phyloP scores from a whole-genome alignment of 2,888 invertebrate genomes.

The Hypsopygia costalis region DNA sequence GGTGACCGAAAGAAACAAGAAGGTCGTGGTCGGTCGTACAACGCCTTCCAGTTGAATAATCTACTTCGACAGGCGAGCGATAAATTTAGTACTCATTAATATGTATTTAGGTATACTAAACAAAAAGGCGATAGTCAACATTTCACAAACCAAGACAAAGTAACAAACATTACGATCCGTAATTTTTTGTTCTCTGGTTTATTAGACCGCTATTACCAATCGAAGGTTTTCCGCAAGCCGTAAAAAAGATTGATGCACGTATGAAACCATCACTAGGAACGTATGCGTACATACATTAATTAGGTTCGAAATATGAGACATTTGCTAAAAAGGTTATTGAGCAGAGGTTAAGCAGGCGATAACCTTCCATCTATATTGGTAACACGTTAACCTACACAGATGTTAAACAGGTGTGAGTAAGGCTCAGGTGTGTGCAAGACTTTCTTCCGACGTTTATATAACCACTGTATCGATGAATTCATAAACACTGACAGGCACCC shows the following conservation, averaged over 20 bases:
- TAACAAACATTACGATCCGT: no score
- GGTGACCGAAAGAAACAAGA: constrained; percentile 55
- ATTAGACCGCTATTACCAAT: not conserved
- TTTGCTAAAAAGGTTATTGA: constrained; percentile 19
- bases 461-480: constrained; percentile 29
- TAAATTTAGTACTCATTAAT: constrained; percentile 31
- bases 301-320: constrained; percentile 18
- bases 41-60: constrained; percentile 49
- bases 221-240: constrained; percentile 7
- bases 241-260: not conserved
- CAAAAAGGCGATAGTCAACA: not conserved
- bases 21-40: constrained; percentile 67
- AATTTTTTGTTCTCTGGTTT: no score
- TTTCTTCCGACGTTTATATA: constrained; percentile 47
- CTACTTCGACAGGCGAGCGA: constrained; percentile 14
- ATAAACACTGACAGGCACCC: constrained; percentile 37
- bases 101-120: constrained; percentile 21
- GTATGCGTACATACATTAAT: constrained; percentile 29
- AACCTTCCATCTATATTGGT: constrained; percentile 57
- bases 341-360: constrained; percentile 40
- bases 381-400: constrained; percentile 50
- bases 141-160: not conserved
- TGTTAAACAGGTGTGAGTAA: constrained; percentile 28
- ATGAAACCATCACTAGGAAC: constrained; percentile 17
- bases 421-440: constrained; percentile 29